Conservation (phyloP, 2,888 invertebrate species). For the Julus scandinavius region DNA sequence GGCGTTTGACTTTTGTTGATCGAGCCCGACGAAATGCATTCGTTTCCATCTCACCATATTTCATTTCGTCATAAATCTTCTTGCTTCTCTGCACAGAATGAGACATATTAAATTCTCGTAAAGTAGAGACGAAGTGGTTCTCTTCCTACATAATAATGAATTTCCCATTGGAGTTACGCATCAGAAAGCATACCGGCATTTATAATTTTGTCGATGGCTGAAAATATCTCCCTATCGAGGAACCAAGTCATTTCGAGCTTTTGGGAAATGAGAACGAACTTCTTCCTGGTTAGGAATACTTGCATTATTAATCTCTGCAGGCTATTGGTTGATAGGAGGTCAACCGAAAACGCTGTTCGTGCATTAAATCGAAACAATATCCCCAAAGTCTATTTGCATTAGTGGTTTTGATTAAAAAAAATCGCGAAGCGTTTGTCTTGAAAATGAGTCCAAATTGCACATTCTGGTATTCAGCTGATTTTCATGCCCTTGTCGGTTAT, state of each 20-base stretch:
- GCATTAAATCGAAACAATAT: too few species aligned
- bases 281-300: not conserved
- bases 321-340: not conserved
- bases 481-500: too few species aligned
- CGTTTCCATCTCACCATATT: constrained; percentile 14
- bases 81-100: constrained; percentile 33
- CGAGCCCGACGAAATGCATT: constrained; percentile 26
- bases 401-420: too few species aligned
- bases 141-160: constrained; percentile 33
- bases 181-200: constrained; percentile 11
- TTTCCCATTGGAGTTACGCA: constrained; percentile 33
- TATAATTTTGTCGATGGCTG: constrained; percentile 26
- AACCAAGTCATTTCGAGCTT: not conserved
- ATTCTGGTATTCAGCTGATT: too few species aligned
- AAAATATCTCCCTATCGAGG: not conserved
- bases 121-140: constrained; percentile 26
- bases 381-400: too few species aligned
- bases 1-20: constrained; percentile 17
- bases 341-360: not conserved
- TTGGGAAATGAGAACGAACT: not conserved
- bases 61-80: constrained; percentile 33
- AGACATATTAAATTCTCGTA: constrained; percentile 33
- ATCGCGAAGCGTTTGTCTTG: too few species aligned
- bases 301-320: constrained; percentile 2
- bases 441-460: too few species aligned